Evolutionary conservation across 2,888 invertebrate species (phyloP), one percentile per base, ranked within the genome.

Genomic region (Drosophila gaucha): DNA sequence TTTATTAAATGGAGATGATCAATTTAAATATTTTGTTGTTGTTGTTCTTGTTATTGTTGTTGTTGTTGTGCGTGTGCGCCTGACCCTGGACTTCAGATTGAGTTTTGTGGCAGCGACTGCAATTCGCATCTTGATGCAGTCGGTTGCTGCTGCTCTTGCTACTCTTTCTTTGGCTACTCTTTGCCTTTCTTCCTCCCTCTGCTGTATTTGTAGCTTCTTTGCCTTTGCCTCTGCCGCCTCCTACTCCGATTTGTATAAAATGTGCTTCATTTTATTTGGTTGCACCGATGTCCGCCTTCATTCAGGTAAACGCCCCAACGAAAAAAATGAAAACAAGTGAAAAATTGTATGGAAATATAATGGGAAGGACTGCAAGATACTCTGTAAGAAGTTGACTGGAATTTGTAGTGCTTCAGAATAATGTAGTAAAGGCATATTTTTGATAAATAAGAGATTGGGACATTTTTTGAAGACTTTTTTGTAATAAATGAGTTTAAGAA

Each of bases 1-100:
- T 89, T 89, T 89, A 89, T 89, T 90, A 89, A 91, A 90, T 91
- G 91, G 87, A 90, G 91, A 90, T 90, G 90, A 90, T 91, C 91
- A 90, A 90, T 90, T 90, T 90, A 90, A 90, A 90, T 90, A 91
- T 90, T 89, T 82, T 50, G 52, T 41, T 60, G 51, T 54, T 55
- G 51, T 38, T 67, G 28, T 20, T 58, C 50, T 26, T 57, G 28
- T 33, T 38, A 12, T 9, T 54, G 35, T 31, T 59, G 33, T 20
- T 69, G 24, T 39, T 57, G 57, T 35, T 63, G 78, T 67, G 73
- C 59, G 74, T 78, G 79, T 65, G 74, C 54, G 64, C 54, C 65
- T 69, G 64, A 72, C 56, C 65, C 51, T 44, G 47, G 49, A 16
- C 12, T 35, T 38, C 10, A 39, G 38, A 56, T 71, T 70, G 54